Evolutionary conservation across 1,140 invertebrate species (phyloP).

Genomic region (Tetragnatha versicolor): DNA sequence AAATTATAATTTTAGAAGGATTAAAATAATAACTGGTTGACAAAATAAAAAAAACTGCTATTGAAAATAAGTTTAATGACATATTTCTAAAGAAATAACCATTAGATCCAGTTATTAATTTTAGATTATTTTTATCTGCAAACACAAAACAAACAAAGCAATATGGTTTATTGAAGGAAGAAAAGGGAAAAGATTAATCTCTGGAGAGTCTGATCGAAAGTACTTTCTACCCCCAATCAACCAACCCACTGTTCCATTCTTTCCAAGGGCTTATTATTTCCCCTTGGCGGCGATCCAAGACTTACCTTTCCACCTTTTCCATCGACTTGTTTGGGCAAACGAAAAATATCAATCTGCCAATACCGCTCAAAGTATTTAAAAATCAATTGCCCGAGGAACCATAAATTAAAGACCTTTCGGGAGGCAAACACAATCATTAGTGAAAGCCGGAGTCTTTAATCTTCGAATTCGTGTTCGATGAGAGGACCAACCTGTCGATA

Average conservation of each 20-base stretch:
- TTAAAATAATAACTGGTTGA: no score
- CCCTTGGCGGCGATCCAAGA: constrained; percentile 16
- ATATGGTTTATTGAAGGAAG: no score
- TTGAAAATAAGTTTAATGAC: no score
- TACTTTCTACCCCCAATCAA: neutral
- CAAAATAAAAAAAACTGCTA: no score
- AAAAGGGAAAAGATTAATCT: no score
- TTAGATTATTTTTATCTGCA: neutral
- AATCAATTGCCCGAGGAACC: constrained; percentile 36
- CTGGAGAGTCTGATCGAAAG: constrained; percentile 2
- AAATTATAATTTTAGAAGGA: no score
- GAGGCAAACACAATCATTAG: constrained; percentile 40
- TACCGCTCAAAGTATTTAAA: constrained; percentile 51
- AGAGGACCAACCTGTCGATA: constrained; percentile 44
- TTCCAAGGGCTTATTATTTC: neutral
- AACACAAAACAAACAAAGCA: neutral
- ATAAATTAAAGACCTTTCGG: constrained; percentile 44
- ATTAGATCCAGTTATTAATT: neutral
- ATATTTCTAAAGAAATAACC: no score
- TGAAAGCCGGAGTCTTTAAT: constrained; percentile 29
- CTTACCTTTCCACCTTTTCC: neutral
- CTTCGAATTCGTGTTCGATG: constrained; percentile 3
- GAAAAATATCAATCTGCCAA: constrained; percentile 42
- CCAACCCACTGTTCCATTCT: constrained; percentile 17
- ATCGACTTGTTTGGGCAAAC: constrained; percentile 32